phyloP scores from a whole-genome alignment of 2,888 invertebrate genomes.

The Aelia acuminata region DNA sequence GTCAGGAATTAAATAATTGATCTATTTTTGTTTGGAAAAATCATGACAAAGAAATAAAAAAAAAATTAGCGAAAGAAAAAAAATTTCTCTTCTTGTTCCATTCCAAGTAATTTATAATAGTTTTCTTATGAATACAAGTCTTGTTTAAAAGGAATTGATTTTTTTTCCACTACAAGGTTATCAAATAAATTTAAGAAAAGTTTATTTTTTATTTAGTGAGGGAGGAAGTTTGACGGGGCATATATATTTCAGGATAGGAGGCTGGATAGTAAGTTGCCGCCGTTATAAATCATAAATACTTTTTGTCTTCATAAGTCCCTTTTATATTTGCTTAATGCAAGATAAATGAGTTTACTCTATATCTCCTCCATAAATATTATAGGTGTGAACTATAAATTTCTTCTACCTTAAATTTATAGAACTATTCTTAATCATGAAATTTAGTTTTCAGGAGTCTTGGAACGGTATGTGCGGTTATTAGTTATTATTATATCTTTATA shows the following conservation, averaged over 20 bases:
- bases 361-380: slow-evolving; percentile 3
- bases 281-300: background rate
- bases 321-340: slow-evolving; percentile 31
- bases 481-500: too few species aligned
- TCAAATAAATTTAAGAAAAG: background rate
- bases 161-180: background rate
- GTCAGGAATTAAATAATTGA: too few species aligned
- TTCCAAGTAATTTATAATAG: too few species aligned
- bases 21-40: too few species aligned
- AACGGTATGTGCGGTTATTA: background rate
- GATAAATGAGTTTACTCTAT: slow-evolving; percentile 35
- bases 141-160: background rate
- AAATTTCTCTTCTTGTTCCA: too few species aligned
- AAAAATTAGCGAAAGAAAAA: too few species aligned
- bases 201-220: slow-evolving; percentile 13
- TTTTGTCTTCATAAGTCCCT: slow-evolving; percentile 31
- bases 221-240: background rate
- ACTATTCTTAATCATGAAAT: background rate
- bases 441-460: background rate
- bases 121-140: too few species aligned
- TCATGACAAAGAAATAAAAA: too few species aligned
- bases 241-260: background rate
- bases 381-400: slow-evolving; percentile 11
- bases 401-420: background rate
- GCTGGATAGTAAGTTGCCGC: background rate